These are phyloP conservation scores for Australoheros scitulus DNA, from an alignment of 2,113 vertebrate genomes.

Conservation along the genomic window DNA sequence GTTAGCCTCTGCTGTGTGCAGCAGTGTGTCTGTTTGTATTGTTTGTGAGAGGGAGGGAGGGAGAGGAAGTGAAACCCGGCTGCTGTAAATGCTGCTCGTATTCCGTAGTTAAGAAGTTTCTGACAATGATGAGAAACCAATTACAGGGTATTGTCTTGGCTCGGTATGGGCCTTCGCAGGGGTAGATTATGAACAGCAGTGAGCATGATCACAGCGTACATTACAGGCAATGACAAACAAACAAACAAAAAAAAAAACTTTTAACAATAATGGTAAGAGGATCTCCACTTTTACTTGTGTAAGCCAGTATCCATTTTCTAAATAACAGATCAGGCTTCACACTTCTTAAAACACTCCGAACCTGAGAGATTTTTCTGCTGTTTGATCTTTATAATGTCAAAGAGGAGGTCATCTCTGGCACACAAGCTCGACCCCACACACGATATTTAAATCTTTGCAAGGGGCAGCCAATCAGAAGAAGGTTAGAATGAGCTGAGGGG, in stretches of 20 bases:
- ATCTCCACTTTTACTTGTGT: no score
- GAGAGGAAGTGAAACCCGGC: slow-evolving; percentile 1
- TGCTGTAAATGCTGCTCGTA: slow-evolving; percentile 30
- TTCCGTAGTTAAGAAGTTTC: slow-evolving; percentile 11
- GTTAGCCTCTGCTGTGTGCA: slow-evolving; percentile 1
- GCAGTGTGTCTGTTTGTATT: slow-evolving; percentile 11
- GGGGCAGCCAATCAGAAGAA: neutral
- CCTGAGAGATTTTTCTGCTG: neutral
- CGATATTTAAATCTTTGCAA: no score
- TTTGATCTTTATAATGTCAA: neutral
- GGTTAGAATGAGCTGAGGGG: neutral
- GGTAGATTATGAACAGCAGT: neutral
- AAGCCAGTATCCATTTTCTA: no score
- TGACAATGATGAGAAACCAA: slow-evolving; percentile 35
- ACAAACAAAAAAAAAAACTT: no score
- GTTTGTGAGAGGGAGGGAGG: neutral
- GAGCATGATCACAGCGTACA: neutral
- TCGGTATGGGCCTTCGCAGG: neutral
- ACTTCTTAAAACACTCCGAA: no score
- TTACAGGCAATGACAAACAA: neutral
- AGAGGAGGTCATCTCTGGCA: neutral
- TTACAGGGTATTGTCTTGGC: neutral
- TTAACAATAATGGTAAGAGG: no score
- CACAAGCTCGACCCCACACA: no score
- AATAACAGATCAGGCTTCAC: neutral